Base-by-base conservation (phyloP, 2,888 invertebrate species). In the Dioctria rufipes region DNA sequence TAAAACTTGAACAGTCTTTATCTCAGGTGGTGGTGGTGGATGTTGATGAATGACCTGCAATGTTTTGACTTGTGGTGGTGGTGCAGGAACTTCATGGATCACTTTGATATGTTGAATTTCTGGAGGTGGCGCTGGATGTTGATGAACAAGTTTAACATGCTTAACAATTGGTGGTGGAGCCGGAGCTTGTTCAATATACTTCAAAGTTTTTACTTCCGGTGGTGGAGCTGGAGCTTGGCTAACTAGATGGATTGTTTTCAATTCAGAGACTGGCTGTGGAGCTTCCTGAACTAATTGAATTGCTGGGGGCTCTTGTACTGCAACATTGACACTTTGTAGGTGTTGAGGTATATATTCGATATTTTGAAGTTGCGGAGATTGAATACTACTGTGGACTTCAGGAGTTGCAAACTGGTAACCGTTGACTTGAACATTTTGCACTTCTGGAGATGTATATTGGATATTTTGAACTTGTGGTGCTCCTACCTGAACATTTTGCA, bases 61-160 rank as follows among this genome's bases (percentile, higher is more conserved):
- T 5, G 77, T 77, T n/a, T 77, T 77, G 8, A 77, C 77, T 37
- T 77, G 46, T 9, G 77, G 77, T 11, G 61, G 63, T 37, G 77
- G 77, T 13, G 77, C 46, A 11, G 77, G 77, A 8, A 63, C 37
- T 63, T 77, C 77, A 3, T 77, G 77, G 4, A 77, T 63, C 9
- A 77, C 63, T 42, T 63, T 77, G 0, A 77, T 11, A 11, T 43
- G 49, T 42, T 66, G 40, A 0, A 79, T 37, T 60, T 79, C 67
- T 67, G 79, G 79, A 4, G 79, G 79, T 46, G 79, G 69, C 43
- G 79, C 58, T 39, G 79, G 79, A 37, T 66, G 67, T 40, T 79
- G 79, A 11, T 79, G 67, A 11, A 67, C 67, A 9, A 79, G 37
- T n/a, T 79, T 67, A 9, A 77, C 11, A 49, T 77, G 77, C 40